Percentiles rank a stretch among this genome's conserved stretches.
These are phyloP conservation scores for Crypturellus undulatus DNA, from an alignment of 2,113 vertebrate genomes.

Conservation along the genomic window DNA sequence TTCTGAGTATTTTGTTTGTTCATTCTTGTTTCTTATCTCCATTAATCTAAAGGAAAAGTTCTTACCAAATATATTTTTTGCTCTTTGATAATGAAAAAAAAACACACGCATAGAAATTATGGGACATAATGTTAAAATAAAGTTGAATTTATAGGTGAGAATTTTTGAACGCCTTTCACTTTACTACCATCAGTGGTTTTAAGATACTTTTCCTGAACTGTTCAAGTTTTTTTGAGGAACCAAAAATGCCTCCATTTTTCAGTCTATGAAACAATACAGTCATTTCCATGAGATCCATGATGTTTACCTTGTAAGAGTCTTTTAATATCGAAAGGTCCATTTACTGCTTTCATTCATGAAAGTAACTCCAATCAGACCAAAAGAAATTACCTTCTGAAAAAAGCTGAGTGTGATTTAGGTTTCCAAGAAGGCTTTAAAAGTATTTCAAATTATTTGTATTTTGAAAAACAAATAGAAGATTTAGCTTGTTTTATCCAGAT, in stretches of 20 bases:
- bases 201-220: background rate
- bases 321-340: background rate
- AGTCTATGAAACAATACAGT: background rate
- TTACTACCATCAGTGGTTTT: background rate
- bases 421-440: background rate
- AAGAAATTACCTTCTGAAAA: background rate
- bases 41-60: background rate
- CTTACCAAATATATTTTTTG: background rate
- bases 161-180: background rate
- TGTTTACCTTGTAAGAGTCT: background rate
- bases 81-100: background rate
- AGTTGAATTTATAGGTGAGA: background rate
- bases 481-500: background rate
- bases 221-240: background rate
- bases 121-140: background rate
- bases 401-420: background rate
- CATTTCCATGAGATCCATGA: background rate
- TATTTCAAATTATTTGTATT: background rate
- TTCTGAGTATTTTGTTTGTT: background rate
- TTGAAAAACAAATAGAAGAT: background rate
- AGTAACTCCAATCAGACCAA: background rate
- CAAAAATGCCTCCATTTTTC: background rate
- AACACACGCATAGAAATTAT: background rate
- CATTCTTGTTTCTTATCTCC: background rate
- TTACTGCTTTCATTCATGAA: background rate